phyloP scores from a whole-genome alignment of 2,113 vertebrate species.

The Epinephelus cyanopodus region DNA sequence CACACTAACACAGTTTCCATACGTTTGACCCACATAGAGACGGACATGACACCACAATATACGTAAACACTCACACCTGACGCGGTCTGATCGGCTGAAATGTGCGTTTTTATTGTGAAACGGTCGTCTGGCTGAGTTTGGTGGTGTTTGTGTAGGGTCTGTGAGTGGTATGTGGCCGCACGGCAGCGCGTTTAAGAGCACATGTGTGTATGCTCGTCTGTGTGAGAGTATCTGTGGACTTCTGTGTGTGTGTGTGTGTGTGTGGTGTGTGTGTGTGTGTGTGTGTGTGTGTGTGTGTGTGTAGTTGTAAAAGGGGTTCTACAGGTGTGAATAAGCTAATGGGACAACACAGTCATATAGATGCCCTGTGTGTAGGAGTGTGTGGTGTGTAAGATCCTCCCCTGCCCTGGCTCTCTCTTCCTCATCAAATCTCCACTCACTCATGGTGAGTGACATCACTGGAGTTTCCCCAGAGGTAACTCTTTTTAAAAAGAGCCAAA shows the following conservation, averaged over 20 bases:
- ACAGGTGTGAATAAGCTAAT: constrained; percentile 2
- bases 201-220: neutral
- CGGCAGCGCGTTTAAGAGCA: neutral
- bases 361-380: constrained; percentile 44
- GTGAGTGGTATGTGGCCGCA: neutral
- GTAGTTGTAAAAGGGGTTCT: neutral
- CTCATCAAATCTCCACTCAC: constrained; percentile 50
- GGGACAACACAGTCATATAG: constrained; percentile 25
- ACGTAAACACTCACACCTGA: neutral
- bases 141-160: neutral
- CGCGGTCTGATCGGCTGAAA: neutral
- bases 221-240: neutral
- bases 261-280: constrained; percentile 12
- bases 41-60: neutral
- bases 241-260: neutral
- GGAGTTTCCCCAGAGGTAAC: constrained; percentile 74
- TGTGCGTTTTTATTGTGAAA: neutral
- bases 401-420: constrained; percentile 57
- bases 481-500: constrained; percentile 48
- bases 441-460: constrained; percentile 77
- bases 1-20: neutral
- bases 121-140: neutral
- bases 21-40: neutral
- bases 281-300: constrained; percentile 4
- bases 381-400: constrained; percentile 26